Percentiles rank a stretch among this genome's conserved stretches.
These are phyloP conservation scores for Podiceps cristatus DNA, from an alignment of 2,113 vertebrate genomes.

Conservation along the genomic window DNA sequence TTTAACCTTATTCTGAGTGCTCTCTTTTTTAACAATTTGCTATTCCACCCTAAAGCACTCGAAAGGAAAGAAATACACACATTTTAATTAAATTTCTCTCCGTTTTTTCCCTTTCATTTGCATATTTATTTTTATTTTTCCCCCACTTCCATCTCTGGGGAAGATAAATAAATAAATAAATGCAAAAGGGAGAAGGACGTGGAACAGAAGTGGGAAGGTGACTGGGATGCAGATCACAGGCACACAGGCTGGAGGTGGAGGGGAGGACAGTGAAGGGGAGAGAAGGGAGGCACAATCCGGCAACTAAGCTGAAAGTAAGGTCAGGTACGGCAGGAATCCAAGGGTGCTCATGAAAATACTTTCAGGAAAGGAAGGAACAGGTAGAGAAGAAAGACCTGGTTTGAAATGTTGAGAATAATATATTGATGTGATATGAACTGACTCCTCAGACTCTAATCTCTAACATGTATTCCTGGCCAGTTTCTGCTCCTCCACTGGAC, in stretches of 20 bases:
- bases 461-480: fast-evolving
- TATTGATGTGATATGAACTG: background rate
- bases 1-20: conserved; percentile 72
- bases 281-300: background rate
- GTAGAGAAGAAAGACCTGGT: background rate
- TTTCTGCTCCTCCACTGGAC: background rate
- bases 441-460: background rate
- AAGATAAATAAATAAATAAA: conserved; percentile 50
- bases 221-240: conserved; percentile 50
- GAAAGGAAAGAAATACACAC: conserved; percentile 68
- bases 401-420: background rate
- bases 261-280: background rate
- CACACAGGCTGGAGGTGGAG: background rate
- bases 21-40: conserved; percentile 72
- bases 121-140: conserved; percentile 58
- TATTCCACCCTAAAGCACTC: conserved; percentile 69
- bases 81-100: conserved; percentile 76
- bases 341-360: background rate
- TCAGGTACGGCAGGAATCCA: background rate
- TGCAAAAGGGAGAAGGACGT: conserved; percentile 40
- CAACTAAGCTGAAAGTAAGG: background rate
- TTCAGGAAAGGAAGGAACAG: background rate
- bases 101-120: conserved; percentile 54
- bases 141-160: conserved; percentile 6
- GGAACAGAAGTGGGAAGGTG: conserved; percentile 39